Conservation (phyloP, 2,797 vertebrate genomes). For the Amphiprion clarkii region DNA sequence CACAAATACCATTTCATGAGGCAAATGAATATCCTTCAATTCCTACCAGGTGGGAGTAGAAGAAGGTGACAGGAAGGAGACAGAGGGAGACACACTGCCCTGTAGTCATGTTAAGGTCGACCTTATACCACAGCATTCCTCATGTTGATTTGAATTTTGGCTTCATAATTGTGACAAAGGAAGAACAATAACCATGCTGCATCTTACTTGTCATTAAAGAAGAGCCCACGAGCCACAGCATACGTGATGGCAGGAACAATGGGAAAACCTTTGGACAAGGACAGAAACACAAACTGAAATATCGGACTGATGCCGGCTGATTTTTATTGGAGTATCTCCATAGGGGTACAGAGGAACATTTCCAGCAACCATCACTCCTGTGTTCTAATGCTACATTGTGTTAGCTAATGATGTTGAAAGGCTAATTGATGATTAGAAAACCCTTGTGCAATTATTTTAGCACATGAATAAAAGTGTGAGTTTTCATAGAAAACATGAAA, state of each 20-base stretch:
- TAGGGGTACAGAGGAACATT: no score
- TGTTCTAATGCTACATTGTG: no score
- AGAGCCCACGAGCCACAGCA: slow-evolving; percentile 81
- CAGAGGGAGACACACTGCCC: background rate
- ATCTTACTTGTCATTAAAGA: slow-evolving; percentile 83
- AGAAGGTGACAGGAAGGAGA: background rate
- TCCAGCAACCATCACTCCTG: no score
- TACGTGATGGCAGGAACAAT: slow-evolving; percentile 82
- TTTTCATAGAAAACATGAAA: no score
- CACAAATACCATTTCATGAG: background rate
- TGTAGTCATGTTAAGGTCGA: no score
- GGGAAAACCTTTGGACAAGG: slow-evolving; percentile 81
- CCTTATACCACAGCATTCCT: background rate
- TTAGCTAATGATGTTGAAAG: no score
- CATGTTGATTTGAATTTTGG: background rate
- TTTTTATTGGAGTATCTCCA: no score
- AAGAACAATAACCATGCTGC: background rate
- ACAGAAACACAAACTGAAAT: slow-evolving; percentile 24
- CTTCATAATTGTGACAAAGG: background rate
- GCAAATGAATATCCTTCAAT: slow-evolving; percentile 28
- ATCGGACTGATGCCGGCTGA: background rate
- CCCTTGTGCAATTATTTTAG: no score
- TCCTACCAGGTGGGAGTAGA: background rate
- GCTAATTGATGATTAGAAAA: no score
- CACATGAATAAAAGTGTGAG: no score